Evolutionary conservation across 2,113 vertebrate species (phyloP).

Genomic region (Myanophis thanlyinensis): DNA sequence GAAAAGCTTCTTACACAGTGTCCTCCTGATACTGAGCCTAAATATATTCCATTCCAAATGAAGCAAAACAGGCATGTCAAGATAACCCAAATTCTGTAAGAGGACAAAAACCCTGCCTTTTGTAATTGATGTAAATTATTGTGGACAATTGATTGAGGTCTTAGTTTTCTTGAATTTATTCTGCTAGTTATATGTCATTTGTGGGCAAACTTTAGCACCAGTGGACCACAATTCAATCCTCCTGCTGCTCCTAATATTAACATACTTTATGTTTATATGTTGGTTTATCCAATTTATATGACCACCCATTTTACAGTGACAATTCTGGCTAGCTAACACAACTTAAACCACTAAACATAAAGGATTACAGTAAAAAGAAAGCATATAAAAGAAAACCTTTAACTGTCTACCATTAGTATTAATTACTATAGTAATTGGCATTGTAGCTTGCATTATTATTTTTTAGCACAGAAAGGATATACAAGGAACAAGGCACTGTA

Average conservation of each 20-base stretch:
- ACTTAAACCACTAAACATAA: neutral
- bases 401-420: neutral
- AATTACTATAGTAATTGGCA: neutral
- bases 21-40: neutral
- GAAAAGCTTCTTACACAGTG: neutral
- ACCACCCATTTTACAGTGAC: neutral
- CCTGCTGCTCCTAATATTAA: neutral
- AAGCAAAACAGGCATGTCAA: neutral
- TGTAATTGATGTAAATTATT: neutral
- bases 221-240: neutral
- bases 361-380: neutral
- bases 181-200: neutral
- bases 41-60: neutral
- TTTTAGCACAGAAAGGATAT: neutral
- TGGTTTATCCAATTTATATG: neutral
- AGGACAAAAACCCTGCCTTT: neutral
- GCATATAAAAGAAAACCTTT: neutral
- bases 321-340: neutral
- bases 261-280: neutral
- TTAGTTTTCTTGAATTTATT: neutral
- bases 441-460: neutral
- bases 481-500: neutral
- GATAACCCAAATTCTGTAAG: neutral
- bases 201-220: neutral
- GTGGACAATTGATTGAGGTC: neutral